phyloP scores from a whole-genome alignment of 2,888 invertebrate species.

The Endotricha flammealis region DNA sequence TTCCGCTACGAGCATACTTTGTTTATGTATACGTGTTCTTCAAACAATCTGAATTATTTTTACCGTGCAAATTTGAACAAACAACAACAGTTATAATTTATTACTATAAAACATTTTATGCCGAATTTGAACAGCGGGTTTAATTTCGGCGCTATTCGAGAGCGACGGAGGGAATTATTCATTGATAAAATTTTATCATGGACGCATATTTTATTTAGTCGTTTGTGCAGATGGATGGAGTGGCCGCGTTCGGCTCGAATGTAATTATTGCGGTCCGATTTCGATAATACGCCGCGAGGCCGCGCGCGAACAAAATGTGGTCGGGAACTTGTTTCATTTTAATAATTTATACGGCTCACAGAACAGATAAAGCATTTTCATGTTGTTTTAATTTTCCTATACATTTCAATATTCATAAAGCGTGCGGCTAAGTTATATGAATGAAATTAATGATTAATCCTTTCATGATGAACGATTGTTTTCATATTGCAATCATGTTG shows the following conservation, averaged over 20 bases:
- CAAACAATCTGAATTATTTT: conserved; percentile 7
- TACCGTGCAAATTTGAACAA: conserved; percentile 5
- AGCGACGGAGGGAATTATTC: conserved; percentile 36
- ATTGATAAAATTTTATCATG: conserved; percentile 59
- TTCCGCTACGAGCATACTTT: conserved; percentile 17
- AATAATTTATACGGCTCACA: conserved; percentile 63
- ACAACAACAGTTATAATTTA: conserved; percentile 1
- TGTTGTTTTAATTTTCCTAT: conserved; percentile 48
- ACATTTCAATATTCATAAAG: conserved; percentile 19
- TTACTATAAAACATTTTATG: conserved; percentile 29
- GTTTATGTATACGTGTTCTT: not conserved
- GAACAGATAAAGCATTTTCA: conserved; percentile 58
- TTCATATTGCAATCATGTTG: not conserved
- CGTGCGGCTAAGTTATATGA: conserved; percentile 20
- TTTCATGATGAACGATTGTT: conserved; percentile 1
- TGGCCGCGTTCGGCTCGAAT: conserved; percentile 64
- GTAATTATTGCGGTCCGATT: conserved; percentile 75
- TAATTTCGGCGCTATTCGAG: conserved; percentile 42
- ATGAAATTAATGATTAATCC: conserved; percentile 18
- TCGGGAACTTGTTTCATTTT: conserved; percentile 66
- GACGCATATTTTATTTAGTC: conserved; percentile 56
- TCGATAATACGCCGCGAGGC: conserved; percentile 70
- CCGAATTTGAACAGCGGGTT: conserved; percentile 39
- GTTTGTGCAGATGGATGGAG: conserved; percentile 61
- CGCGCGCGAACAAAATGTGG: conserved; percentile 61